These are phyloP conservation scores for Eupithecia subumbrata DNA, from an alignment of 2,888 invertebrate genomes.

Conservation along the genomic window DNA sequence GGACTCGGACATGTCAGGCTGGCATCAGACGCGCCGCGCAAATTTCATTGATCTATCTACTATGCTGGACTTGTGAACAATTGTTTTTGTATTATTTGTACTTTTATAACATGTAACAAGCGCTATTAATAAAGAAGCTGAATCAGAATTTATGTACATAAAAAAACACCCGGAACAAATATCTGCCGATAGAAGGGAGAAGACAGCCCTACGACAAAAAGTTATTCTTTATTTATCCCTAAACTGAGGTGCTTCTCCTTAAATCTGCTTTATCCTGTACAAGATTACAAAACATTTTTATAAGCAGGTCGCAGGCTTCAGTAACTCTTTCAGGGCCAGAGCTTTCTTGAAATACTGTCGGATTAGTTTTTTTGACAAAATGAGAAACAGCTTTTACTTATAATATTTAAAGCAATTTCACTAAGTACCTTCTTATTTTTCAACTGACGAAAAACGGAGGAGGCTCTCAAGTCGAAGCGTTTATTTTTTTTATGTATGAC, in stretches of 20 bases:
- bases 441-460: too few species aligned
- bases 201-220: constrained; percentile 25
- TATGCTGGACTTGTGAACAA: too few species aligned
- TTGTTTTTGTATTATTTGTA: too few species aligned
- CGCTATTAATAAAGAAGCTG: too few species aligned
- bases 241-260: constrained; percentile 51
- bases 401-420: background rate
- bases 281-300: constrained; percentile 27
- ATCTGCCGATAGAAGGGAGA: background rate
- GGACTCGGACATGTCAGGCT: too few species aligned
- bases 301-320: constrained; percentile 15
- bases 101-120: too few species aligned
- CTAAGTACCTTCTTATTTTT: too few species aligned
- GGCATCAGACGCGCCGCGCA: too few species aligned
- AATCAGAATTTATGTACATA: background rate
- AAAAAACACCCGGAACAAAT: background rate
- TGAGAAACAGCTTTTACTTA: constrained; percentile 28
- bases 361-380: constrained; percentile 42
- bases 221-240: constrained; percentile 54
- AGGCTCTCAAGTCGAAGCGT: too few species aligned
- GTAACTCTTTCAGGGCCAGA: constrained; percentile 22
- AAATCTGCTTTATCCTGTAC: constrained; percentile 49
- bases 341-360: constrained; percentile 25
- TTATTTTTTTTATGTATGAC: too few species aligned
- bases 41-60: too few species aligned